Evolutionary conservation across 2,113 vertebrate species (phyloP).

Genomic region (Gorsachius goisagi): DNA sequence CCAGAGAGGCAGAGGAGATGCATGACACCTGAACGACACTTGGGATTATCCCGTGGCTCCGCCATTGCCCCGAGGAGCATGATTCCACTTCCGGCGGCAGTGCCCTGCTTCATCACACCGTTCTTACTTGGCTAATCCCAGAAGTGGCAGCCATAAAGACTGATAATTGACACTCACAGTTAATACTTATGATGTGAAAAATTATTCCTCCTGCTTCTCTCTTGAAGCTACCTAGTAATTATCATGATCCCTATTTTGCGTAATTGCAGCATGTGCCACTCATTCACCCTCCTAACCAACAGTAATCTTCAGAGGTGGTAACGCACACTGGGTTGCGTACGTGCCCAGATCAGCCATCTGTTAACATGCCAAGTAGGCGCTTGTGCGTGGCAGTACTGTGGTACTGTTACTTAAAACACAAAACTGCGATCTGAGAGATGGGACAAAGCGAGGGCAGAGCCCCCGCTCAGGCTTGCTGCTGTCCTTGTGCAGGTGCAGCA

Average conservation of each 20-base stretch:
- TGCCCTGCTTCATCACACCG: not conserved
- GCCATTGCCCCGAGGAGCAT: not conserved
- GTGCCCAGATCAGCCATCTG: not conserved
- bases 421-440: not conserved
- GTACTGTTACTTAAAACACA: not conserved
- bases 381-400: accelerated
- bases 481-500: not conserved
- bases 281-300: not conserved
- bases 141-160: constrained; percentile 24
- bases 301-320: not conserved
- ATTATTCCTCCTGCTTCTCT: not conserved
- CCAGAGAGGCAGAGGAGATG: not conserved
- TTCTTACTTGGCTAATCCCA: constrained; percentile 9
- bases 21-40: not conserved
- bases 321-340: not conserved
- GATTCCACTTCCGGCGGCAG: not conserved
- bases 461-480: not conserved
- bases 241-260: not conserved
- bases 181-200: constrained; percentile 7
- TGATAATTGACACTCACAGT: constrained; percentile 35
- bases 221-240: constrained; percentile 23
- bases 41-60: not conserved
- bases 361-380: accelerated
- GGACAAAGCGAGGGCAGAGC: not conserved
- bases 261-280: not conserved